Conservation (phyloP, 2,113 vertebrate species). For the Crotalus tigris region DNA sequence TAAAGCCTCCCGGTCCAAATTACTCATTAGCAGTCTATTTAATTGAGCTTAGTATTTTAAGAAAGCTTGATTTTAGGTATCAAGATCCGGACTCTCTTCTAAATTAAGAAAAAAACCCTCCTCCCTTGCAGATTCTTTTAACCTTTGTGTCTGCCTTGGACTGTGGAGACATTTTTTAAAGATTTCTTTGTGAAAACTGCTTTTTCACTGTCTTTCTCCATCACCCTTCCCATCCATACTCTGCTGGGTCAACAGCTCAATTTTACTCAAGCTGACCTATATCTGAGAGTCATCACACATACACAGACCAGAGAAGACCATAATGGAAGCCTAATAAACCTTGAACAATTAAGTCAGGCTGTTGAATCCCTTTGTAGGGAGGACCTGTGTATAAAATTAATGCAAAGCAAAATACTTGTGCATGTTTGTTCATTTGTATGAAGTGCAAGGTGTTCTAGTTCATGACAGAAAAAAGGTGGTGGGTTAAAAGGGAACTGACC, state of each 20-base stretch:
- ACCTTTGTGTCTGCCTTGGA: constrained; percentile 61
- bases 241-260: constrained; percentile 56
- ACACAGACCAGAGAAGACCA: constrained; percentile 65
- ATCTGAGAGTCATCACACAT: constrained; percentile 64
- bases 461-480: not conserved
- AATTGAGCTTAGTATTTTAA: constrained; percentile 55
- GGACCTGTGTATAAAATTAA: constrained; percentile 4
- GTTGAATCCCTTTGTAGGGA: constrained; percentile 48
- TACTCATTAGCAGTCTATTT: too few species aligned
- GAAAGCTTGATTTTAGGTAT: constrained; percentile 50
- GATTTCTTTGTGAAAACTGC: constrained; percentile 66
- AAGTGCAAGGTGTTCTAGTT: not conserved
- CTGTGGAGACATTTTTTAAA: constrained; percentile 60
- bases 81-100: constrained; percentile 50
- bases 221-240: constrained; percentile 35
- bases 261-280: constrained; percentile 60
- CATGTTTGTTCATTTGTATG: constrained; percentile 1
- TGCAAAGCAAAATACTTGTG: constrained; percentile 36
- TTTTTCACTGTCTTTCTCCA: constrained; percentile 31
- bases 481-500: not conserved
- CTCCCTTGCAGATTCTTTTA: constrained; percentile 66
- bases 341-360: constrained; percentile 42
- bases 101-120: constrained; percentile 61
- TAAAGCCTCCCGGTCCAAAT: too few species aligned
- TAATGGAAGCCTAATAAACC: constrained; percentile 61